Evolutionary conservation across 35 echinoderm and acorn worm species (phyloP).

Genomic region (Holothuria glaberrima): DNA sequence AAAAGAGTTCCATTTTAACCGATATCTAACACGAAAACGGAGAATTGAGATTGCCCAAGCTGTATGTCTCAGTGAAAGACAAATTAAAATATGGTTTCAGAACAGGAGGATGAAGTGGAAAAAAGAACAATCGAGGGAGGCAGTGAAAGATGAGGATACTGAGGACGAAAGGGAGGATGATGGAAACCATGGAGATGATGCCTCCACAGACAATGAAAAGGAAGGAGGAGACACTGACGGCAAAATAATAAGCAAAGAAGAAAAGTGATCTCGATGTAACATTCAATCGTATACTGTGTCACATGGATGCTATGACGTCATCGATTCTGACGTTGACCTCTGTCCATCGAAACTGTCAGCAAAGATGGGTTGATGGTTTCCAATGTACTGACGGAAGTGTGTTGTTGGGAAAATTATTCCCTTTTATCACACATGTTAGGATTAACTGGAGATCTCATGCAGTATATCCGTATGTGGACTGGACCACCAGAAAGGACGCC

Average conservation of each 20-base stretch:
- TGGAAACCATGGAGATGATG: slow-evolving; percentile 50
- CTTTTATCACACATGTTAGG: too few species aligned
- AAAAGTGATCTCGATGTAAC: not conserved
- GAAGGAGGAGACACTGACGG: slow-evolving; percentile 30
- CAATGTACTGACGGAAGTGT: too few species aligned
- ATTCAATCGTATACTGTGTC: too few species aligned
- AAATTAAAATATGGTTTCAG: slow-evolving; percentile 99
- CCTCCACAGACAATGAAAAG: slow-evolving; percentile 28
- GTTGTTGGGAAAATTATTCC: too few species aligned
- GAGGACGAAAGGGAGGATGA: slow-evolving; percentile 12
- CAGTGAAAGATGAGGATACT: not conserved
- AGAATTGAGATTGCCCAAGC: slow-evolving; percentile 97
- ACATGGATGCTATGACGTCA: too few species aligned
- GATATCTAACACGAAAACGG: slow-evolving; percentile 85
- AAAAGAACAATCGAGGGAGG: slow-evolving; percentile 79
- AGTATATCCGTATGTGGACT: too few species aligned
- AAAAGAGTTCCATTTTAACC: slow-evolving; percentile 98
- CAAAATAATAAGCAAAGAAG: slow-evolving; percentile 40
- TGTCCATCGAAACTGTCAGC: too few species aligned
- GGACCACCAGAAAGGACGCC: too few species aligned
- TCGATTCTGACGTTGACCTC: too few species aligned
- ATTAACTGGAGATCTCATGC: too few species aligned
- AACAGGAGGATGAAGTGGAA: slow-evolving; percentile 99
- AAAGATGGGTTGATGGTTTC: too few species aligned
- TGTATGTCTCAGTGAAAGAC: slow-evolving; percentile 85